Evolutionary conservation across 2,888 invertebrate species (phyloP).

Genomic region (Fissipunctia ypsillon): DNA sequence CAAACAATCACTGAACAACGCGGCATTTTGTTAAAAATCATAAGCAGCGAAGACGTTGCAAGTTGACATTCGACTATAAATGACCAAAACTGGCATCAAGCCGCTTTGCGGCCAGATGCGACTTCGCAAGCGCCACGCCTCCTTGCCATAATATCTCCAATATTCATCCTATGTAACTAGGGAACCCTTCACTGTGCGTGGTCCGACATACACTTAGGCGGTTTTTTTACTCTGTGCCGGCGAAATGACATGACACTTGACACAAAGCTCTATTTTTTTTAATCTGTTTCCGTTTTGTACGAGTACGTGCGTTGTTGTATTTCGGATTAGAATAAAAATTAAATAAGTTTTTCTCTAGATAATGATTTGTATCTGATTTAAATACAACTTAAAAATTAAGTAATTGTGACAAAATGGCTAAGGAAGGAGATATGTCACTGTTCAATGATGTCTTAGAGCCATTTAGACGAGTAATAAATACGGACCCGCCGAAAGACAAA

Average conservation of each 20-base stretch:
- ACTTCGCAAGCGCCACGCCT: too few species aligned
- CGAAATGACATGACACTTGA: constrained; percentile 4
- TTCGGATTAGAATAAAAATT: not conserved
- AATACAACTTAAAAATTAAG: not conserved
- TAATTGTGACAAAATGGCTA: constrained; percentile 78
- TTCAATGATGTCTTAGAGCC: constrained; percentile 87
- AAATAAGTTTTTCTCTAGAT: constrained; percentile 22
- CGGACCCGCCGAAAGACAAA: constrained; percentile 87
- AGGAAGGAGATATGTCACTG: constrained; percentile 87
- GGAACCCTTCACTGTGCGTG: too few species aligned
- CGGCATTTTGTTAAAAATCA: too few species aligned
- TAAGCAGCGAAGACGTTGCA: too few species aligned
- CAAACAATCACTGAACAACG: too few species aligned
- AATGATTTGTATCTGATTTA: constrained; percentile 48
- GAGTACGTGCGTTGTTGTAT: constrained; percentile 58
- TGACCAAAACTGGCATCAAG: too few species aligned
- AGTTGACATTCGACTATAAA: too few species aligned
- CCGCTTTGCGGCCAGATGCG: too few species aligned
- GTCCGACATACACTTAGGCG: not conserved
- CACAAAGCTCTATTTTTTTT: constrained; percentile 18
- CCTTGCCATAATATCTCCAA: too few species aligned
- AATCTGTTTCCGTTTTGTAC: constrained; percentile 29
- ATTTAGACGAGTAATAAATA: constrained; percentile 87
- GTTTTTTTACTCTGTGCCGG: constrained; percentile 21
- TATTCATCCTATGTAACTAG: not conserved